phyloP scores from a whole-genome alignment of 2,113 vertebrate species.

The Arvicanthis niloticus region DNA sequence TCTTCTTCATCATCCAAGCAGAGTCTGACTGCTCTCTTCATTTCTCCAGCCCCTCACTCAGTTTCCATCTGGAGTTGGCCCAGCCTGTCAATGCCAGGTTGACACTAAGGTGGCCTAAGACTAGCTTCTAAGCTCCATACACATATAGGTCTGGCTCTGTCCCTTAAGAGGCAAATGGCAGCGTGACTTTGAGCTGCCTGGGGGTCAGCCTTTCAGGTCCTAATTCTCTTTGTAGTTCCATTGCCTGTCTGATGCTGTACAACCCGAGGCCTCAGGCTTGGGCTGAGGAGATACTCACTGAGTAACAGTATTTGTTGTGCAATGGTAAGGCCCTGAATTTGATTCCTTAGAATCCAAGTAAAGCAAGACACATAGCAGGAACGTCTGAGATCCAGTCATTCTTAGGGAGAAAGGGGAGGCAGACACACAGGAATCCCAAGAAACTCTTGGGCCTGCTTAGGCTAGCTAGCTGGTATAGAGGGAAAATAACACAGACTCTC shows the following conservation, averaged over 20 bases:
- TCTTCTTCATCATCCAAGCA: not conserved
- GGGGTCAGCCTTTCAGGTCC: not conserved
- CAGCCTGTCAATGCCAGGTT: not conserved
- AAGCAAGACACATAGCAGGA: no score
- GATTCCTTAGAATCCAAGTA: not conserved
- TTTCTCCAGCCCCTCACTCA: no score
- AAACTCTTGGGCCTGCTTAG: not conserved
- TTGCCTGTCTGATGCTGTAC: not conserved
- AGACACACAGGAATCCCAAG: not conserved
- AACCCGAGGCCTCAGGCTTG: rapidly evolving
- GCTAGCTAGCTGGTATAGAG: not conserved
- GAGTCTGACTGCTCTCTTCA: no score
- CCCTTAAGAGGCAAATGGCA: not conserved
- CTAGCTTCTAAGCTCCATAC: not conserved
- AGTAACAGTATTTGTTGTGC: not conserved
- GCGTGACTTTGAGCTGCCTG: not conserved
- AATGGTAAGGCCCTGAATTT: not conserved
- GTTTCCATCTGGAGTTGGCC: not conserved
- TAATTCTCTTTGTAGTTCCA: not conserved
- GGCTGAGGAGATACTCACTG: not conserved
- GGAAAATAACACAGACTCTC: not conserved
- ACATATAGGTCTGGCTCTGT: no score
- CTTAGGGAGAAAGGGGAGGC: not conserved
- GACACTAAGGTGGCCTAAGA: not conserved
- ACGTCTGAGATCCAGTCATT: not conserved